Evolutionary conservation across 2,113 vertebrate genomes (phyloP).

Genomic region (Larimichthys crocea): DNA sequence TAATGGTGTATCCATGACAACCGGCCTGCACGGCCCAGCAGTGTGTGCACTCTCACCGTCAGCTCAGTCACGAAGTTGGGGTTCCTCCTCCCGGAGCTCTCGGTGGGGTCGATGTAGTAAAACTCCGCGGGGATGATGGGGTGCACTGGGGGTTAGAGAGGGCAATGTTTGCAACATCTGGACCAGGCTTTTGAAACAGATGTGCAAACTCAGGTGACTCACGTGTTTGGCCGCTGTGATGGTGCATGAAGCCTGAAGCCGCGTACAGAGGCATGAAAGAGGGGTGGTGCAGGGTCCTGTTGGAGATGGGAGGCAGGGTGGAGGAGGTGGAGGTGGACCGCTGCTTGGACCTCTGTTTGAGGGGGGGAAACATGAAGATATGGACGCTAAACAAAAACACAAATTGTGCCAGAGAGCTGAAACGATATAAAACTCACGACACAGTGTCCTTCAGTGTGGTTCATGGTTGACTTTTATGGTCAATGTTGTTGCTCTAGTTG

Average conservation of each 20-base stretch:
- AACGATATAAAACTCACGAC: slow-evolving; percentile 36
- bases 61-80: slow-evolving; percentile 54
- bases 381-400: not conserved
- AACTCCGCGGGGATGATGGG: slow-evolving; percentile 52
- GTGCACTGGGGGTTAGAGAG: slow-evolving; percentile 21
- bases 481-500: too few relatives aligned
- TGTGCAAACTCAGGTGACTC: not conserved
- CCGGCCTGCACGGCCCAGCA: not conserved
- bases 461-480: slow-evolving; percentile 16
- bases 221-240: slow-evolving; percentile 10
- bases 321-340: not conserved
- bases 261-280: slow-evolving; percentile 67
- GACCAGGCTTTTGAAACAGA: not conserved
- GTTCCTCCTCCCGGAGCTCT: slow-evolving; percentile 55
- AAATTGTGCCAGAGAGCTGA: not conserved
- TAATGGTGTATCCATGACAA: not conserved
- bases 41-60: slow-evolving; percentile 23
- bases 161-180: not conserved
- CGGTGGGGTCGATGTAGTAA: slow-evolving; percentile 71
- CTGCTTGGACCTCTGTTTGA: slow-evolving; percentile 10
- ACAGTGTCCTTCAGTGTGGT: not conserved
- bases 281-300: slow-evolving; percentile 73
- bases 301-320: slow-evolving; percentile 40
- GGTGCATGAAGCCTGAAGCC: not conserved
- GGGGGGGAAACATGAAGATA: not conserved